These are phyloP conservation scores for Mionectes macconnelli DNA, from an alignment of 2,113 vertebrate genomes.

Conservation along the genomic window DNA sequence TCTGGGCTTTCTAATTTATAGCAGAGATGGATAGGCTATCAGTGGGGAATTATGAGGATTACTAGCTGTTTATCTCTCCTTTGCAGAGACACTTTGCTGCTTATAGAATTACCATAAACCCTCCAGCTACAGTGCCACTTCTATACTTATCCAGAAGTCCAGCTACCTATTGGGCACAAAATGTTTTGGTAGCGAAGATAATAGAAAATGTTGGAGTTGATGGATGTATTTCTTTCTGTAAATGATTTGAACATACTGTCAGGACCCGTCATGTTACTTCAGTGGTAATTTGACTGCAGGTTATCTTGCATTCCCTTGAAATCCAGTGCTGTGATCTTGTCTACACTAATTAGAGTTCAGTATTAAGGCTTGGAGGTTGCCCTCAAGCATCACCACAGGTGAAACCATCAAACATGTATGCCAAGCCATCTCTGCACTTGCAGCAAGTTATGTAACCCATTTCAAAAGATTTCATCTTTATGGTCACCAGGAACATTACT, in stretches of 20 bases:
- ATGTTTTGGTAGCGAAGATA: constrained; percentile 29
- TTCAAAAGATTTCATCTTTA: not conserved
- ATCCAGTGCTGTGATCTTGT: constrained; percentile 44
- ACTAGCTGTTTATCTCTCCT: constrained; percentile 73
- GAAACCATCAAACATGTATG: constrained; percentile 21
- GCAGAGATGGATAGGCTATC: constrained; percentile 75
- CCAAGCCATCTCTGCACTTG: not conserved
- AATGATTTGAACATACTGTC: constrained; percentile 24
- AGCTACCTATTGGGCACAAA: not conserved
- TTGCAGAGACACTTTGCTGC: constrained; percentile 65
- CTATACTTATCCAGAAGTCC: constrained; percentile 24
- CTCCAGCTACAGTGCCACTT: constrained; percentile 39
- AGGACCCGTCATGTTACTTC: constrained; percentile 11
- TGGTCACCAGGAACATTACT: not conserved
- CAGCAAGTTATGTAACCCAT: not conserved
- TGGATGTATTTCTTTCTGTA: not conserved
- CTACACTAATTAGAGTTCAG: constrained; percentile 46
- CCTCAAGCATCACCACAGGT: constrained; percentile 43
- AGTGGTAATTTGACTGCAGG: constrained; percentile 47
- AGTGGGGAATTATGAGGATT: constrained; percentile 75
- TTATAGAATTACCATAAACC: constrained; percentile 67
- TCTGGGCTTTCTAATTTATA: constrained; percentile 72
- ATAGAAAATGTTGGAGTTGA: not conserved
- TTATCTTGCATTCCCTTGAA: constrained; percentile 34
- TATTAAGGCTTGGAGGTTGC: constrained; percentile 26